phyloP scores from a whole-genome alignment of 2,888 invertebrate genomes.

The Criorhina ranunculi region DNA sequence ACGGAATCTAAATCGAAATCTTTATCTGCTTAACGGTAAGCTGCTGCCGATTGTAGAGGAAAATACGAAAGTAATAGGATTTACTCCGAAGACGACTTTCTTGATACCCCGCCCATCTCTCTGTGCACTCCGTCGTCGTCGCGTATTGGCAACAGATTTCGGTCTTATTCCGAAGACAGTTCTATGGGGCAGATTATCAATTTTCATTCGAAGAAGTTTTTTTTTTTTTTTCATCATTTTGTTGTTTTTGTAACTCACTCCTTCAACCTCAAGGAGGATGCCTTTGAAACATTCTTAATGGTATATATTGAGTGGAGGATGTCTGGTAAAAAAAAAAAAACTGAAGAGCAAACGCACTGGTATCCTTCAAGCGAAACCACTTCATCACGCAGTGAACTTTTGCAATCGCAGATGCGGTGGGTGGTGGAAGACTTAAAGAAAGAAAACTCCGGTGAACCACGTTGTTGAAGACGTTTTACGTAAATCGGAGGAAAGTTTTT shows the following conservation, averaged over 20 bases:
- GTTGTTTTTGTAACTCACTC: slow-evolving; percentile 11
- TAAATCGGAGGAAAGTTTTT: slow-evolving; percentile 44
- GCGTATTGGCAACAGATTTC: slow-evolving; percentile 58
- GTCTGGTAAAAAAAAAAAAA: slow-evolving; percentile 39
- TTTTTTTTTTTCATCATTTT: slow-evolving; percentile 60
- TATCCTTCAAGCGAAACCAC: slow-evolving; percentile 58
- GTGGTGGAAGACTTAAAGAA: background rate
- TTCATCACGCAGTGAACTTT: slow-evolving; percentile 69
- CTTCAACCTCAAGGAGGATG: slow-evolving; percentile 13
- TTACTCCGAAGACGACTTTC: slow-evolving; percentile 56
- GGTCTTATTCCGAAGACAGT: slow-evolving; percentile 50
- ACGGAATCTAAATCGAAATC: slow-evolving; percentile 76
- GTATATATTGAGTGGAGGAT: slow-evolving; percentile 59
- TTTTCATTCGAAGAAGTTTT: slow-evolving; percentile 70
- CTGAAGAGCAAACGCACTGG: slow-evolving; percentile 61
- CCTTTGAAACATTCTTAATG: slow-evolving; percentile 58
- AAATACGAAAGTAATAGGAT: slow-evolving; percentile 73
- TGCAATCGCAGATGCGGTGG: slow-evolving; percentile 1
- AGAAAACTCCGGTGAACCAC: slow-evolving; percentile 34
- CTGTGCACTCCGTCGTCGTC: background rate
- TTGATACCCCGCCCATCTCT: slow-evolving; percentile 3
- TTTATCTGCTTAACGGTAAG: slow-evolving; percentile 75
- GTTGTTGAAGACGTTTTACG: slow-evolving; percentile 43
- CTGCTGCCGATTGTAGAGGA: slow-evolving; percentile 70
- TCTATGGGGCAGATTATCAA: slow-evolving; percentile 64